Evolutionary conservation across 2,888 invertebrate species (phyloP), one percentile per base, ranked within the genome.

Genomic region (Galeopsomyia nigrocyanea): DNA sequence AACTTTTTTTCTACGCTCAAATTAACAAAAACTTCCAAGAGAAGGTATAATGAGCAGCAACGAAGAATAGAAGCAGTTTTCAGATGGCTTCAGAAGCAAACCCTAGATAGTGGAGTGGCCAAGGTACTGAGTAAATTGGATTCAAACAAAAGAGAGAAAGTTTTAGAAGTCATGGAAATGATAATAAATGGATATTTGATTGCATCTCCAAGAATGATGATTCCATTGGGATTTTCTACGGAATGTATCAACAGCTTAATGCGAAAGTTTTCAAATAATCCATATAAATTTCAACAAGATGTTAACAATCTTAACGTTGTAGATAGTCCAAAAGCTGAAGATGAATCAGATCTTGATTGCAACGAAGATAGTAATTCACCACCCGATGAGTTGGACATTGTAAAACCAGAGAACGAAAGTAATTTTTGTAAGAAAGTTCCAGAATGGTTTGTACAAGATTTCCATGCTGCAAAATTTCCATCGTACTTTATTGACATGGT

Each of bases 11-110:
- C 88, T 0, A 90, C 91, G 64, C 82, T 93, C 7, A 91, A 90
- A 82, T 79, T 92, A 50, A 88, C 87, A 58, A 78, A 74, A 65
- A 88, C 87, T 75, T 88, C 87, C 72, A 88, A 86, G 19, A 79
- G 74, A 49, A 88, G 88, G 57, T 71, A 71, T 2, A 91, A 90
- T 80, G 88, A 90, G 1, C 91, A 91, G 73, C 93, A 95, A 80
- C 88, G 90, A 75, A 89, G 90, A 75, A 94, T 97, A 76, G 89
- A 90, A 75, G 90, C 90, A 3, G 88, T 94, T 7, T 88, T 97
- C 5, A 88, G 90, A 70, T 97, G 96, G 96, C 82, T 97, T 2
- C 90, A 91, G 78, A 89, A 91, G 79, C 92, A 93, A 82, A 91
- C 90, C 0, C 87, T 92, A 22, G 91, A 94, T 16, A 88, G 91